Percentiles rank a stretch among this genome's conserved stretches.
Conservation (phyloP, 2,888 invertebrate genomes). For the Onthophagus sagittarius region DNA sequence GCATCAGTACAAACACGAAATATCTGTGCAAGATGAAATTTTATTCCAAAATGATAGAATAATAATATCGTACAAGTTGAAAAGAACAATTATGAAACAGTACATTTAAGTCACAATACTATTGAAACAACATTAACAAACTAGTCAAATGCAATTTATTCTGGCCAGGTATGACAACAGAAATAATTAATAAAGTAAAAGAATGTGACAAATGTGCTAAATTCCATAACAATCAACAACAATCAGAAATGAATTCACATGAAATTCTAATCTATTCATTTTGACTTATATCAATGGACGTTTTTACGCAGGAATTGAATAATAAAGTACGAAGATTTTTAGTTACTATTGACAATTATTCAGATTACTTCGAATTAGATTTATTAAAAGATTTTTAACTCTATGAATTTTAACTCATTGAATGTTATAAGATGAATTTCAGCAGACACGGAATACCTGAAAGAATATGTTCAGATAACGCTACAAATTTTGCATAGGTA, state of each 20-base stretch:
- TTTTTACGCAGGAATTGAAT: constrained; percentile 6
- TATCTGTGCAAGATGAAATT: not conserved
- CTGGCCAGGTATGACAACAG: constrained; percentile 1
- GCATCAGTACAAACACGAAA: constrained; percentile 2
- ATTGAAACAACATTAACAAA: not conserved
- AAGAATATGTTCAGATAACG: constrained; percentile 24
- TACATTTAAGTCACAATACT: not conserved
- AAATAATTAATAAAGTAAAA: constrained; percentile 2
- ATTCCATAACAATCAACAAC: not conserved
- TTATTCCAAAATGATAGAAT: not conserved
- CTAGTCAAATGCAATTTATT: not conserved
- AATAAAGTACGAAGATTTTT: constrained; percentile 19
- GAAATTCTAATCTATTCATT: constrained; percentile 1
- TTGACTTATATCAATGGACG: not conserved
- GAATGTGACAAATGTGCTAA: constrained; percentile 1
- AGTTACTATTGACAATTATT: constrained; percentile 29
- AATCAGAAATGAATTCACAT: not conserved
- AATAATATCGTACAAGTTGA: not conserved
- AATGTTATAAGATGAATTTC: constrained; percentile 24
- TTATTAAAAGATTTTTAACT: constrained; percentile 21
- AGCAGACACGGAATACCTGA: constrained; percentile 27
- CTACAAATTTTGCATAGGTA: constrained; percentile 23
- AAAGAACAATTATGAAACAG: not conserved
- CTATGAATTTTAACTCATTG: constrained; percentile 20
- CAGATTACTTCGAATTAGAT: constrained; percentile 29